Conservation (phyloP, 2,888 invertebrate genomes). For the Eristalinus sepulchralis region DNA sequence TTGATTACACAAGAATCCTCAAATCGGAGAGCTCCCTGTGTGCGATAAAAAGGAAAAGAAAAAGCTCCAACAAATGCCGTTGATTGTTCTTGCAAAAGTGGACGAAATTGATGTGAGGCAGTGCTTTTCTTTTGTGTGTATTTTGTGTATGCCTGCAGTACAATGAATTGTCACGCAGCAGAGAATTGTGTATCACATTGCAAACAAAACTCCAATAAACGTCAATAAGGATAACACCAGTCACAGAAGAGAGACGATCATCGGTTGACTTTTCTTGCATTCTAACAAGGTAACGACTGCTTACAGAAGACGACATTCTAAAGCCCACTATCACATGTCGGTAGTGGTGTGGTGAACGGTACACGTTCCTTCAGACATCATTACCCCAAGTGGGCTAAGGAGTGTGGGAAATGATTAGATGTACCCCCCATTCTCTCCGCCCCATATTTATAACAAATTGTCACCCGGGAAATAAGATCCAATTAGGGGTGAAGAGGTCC, state of each 20-base stretch:
- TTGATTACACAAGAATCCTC: conserved; percentile 52
- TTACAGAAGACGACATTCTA: conserved; percentile 9
- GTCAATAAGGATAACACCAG: conserved; percentile 52
- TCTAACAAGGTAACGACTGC: conserved; percentile 46
- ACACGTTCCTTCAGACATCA: neutral
- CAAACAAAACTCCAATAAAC: neutral
- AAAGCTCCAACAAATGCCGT: conserved; percentile 26
- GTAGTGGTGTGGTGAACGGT: neutral
- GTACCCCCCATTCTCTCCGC: conserved; percentile 33
- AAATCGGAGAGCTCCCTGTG: neutral
- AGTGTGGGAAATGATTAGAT: conserved; percentile 20
- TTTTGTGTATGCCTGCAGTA: conserved; percentile 16
- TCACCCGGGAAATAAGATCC: conserved; percentile 59
- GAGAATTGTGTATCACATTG: conserved; percentile 18
- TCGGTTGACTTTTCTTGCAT: conserved; percentile 45
- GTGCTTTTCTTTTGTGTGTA: conserved; percentile 16
- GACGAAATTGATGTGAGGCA: conserved; percentile 28
- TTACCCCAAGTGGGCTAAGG: neutral
- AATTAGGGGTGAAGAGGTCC: conserved; percentile 53
- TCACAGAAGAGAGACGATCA: conserved; percentile 24
- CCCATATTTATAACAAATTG: conserved; percentile 46
- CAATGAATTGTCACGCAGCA: conserved; percentile 42
- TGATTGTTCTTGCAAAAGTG: neutral
- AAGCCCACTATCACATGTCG: neutral
- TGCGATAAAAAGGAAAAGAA: neutral